Evolutionary conservation across 2,113 vertebrate species (phyloP), one percentile per base, ranked within the genome.

Genomic region (Bostrychus sinensis): DNA sequence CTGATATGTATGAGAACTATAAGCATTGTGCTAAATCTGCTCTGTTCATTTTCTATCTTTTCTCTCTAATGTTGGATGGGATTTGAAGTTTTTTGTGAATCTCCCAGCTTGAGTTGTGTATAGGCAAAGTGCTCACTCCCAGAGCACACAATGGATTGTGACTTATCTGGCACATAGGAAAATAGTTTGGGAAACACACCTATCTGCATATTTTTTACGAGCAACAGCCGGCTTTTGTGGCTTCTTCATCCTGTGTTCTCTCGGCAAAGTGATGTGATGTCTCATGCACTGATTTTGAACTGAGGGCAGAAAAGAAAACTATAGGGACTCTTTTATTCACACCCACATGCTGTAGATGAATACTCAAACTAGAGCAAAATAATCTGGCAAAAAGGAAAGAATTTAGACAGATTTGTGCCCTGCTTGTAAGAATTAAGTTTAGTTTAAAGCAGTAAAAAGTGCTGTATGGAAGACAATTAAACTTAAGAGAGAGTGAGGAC

Each of bases 11-110:
- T 25, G n/a, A 23, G 13, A 32, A 72, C 20, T 23, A 75, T 77
- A 79, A 71, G 81, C 72, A 78, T 64, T 41, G 81, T 84, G 75
- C 63, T 80, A 90, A 88, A 89, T 85, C 82, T 76, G 71, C 20
- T 84, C 37, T 62, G 65, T 78, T 70, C 45, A 13, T 72, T 75
- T 48, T 65, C 60, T 46, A 54, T 30, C 65, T 80, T 39, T 51
- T 34, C 66, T 64, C 32, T 7, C 14, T 36, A 48, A 70, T 69
- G 55, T 66, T 61, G 72, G 56, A 48, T 68, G 57, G 48, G 56
- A 78, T 41, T 55, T 32, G 55, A 67, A 66, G 57, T 58, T 62
- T 32, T 51, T 30, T 50, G 56, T 38, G 14, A 72, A 62, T 42
- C 39, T 72, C 67, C 62, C 45, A 62, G 60, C 51, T 70, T 75